phyloP scores from a whole-genome alignment of 2,888 invertebrate genomes.

The Calameuta filiformis region DNA sequence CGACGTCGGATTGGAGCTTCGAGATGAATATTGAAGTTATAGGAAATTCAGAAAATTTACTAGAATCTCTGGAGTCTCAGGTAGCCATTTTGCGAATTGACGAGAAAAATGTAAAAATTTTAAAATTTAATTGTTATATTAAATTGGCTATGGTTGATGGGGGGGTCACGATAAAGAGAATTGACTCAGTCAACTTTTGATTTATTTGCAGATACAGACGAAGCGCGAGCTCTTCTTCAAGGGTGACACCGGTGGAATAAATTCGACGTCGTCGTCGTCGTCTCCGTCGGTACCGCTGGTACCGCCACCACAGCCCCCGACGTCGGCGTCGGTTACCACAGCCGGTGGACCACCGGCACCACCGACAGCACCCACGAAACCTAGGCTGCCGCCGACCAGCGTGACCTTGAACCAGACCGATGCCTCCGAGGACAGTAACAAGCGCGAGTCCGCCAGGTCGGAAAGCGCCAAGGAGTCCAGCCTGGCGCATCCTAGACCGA shows the following conservation, averaged over 20 bases:
- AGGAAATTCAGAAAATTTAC: no score
- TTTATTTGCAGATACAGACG: constrained; percentile 77
- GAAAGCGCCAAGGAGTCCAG: constrained; percentile 41
- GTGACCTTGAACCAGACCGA: constrained; percentile 68
- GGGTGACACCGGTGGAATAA: constrained; percentile 46
- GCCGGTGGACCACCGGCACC: constrained; percentile 66
- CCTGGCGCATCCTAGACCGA: constrained; percentile 43
- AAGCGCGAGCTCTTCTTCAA: constrained; percentile 91
- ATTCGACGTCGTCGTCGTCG: constrained; percentile 68
- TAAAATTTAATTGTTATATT: no score
- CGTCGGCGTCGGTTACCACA: constrained; percentile 61
- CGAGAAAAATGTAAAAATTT: no score
- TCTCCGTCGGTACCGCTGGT: constrained; percentile 68
- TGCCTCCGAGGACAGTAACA: constrained; percentile 64
- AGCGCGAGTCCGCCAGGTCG: constrained; percentile 59
- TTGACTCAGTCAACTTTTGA: constrained; percentile 14
- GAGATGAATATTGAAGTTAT: no score
- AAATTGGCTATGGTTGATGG: no score
- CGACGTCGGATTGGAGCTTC: no score
- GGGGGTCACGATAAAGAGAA: no score
- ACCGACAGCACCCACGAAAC: constrained; percentile 37
- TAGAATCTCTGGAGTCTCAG: no score
- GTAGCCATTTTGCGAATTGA: no score
- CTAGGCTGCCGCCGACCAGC: constrained; percentile 53
- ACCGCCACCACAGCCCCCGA: constrained; percentile 59